Conservation (phyloP, 1,140 invertebrate species). For the Trissolcus basalis region DNA sequence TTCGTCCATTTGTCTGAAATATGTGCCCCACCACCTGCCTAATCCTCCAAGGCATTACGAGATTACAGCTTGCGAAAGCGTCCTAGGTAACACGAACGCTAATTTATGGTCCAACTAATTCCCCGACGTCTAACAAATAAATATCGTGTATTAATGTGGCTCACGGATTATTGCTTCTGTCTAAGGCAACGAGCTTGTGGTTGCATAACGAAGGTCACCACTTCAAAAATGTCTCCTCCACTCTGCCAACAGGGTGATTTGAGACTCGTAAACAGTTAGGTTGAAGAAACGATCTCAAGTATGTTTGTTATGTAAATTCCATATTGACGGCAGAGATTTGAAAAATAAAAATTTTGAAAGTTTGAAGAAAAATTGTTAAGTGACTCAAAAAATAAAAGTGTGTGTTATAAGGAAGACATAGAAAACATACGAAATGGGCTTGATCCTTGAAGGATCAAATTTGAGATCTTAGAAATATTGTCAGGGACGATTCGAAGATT, state of each 20-base stretch:
- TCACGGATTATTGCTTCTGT: neutral
- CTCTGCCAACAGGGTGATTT: constrained; percentile 4
- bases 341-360: too few relatives aligned
- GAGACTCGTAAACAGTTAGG: constrained; percentile 2
- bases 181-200: too few relatives aligned
- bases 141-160: constrained; percentile 5
- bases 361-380: too few relatives aligned
- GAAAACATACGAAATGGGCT: too few relatives aligned
- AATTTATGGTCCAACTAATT: constrained; percentile 9
- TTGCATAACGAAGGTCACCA: too few relatives aligned
- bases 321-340: too few relatives aligned
- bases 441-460: too few relatives aligned
- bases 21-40: constrained; percentile 33
- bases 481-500: too few relatives aligned
- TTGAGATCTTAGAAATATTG: too few relatives aligned
- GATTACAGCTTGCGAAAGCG: constrained; percentile 17
- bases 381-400: too few relatives aligned
- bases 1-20: constrained; percentile 34
- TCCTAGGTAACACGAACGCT: constrained; percentile 7
- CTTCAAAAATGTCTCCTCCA: neutral
- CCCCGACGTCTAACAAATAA: constrained; percentile 14
- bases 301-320: too few relatives aligned
- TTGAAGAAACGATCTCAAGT: constrained; percentile 5
- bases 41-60: constrained; percentile 28
- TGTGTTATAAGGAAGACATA: too few relatives aligned